Evolutionary conservation across 2,113 vertebrate genomes (phyloP), one percentile per base, ranked within the genome.

Genomic region (Callopanchax toddi): DNA sequence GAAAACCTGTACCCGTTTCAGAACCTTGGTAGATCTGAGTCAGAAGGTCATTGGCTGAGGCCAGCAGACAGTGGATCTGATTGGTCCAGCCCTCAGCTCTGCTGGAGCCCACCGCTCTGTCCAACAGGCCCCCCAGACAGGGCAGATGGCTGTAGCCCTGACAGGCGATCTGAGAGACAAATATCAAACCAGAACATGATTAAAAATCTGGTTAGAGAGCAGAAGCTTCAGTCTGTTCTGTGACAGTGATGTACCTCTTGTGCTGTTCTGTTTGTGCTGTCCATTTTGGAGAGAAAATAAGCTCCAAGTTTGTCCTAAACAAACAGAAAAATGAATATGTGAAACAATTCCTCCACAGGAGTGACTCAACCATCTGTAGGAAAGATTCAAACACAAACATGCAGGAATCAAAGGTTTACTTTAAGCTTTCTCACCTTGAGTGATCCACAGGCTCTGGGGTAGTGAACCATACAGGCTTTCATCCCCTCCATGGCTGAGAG

Each of bases 391-490:
- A 21, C 13, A n/a, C 11, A 53, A 54, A 37, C 5, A 6, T 15
- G 23, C 11, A 23, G 18, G 22, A 21, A 23, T 23, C 4, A 50
- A 50, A 26, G 3, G 13, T 21, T 49, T 16, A 9, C 21, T 48
- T 15, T 6, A 25, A 7, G 1, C 29, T 54, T n/a, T 34, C 0
- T 54, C 53, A 96, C 95, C 91, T 92, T 91, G 29, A 96, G 87
- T 43, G 94, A 95, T 20, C 95, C 95, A 71, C 95, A 96, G 18
- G 95, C 95, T 67, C 94, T 82, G 3, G 95, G 94, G 65, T 95
- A 97, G 67, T 89, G 93, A 16, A 61, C 92, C 94, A 97, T 94
- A 64, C 95, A 97, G 2, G 95, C 93, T 2, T 84, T 93, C 93
- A 95, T 95, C 18, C 95, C 95, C 62, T 96, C 94, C 91, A 96